Evolutionary conservation across 2,797 vertebrate genomes (phyloP).

Genomic region (Sternotherus odoratus): DNA sequence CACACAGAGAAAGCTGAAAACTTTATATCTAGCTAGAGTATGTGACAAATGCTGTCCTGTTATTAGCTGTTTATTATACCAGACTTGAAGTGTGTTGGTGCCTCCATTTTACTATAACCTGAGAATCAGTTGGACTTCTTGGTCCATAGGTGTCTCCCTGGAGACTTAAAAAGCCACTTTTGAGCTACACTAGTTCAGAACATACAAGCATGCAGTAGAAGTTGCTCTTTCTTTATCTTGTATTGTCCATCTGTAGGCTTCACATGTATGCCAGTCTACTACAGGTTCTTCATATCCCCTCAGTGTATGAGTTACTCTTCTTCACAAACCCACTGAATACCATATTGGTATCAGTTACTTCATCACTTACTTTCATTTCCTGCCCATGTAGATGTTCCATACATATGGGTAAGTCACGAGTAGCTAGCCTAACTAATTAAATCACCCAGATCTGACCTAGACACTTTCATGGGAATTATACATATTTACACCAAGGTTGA

Average conservation of each 20-base stretch:
- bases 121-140: not conserved
- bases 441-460: not conserved
- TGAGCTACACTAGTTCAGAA: not conserved
- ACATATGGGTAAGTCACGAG: not conserved
- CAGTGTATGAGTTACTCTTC: not conserved
- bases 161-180: not conserved
- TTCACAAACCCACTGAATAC: not conserved
- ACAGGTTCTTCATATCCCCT: not conserved
- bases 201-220: not conserved
- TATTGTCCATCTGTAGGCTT: not conserved
- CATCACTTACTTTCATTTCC: not conserved
- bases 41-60: not conserved
- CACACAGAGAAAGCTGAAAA: not conserved
- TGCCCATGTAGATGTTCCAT: not conserved
- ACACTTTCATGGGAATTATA: not conserved
- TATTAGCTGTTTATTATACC: constrained; percentile 32
- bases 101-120: not conserved
- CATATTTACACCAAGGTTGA: not conserved
- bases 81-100: constrained; percentile 26
- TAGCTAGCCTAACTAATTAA: not conserved
- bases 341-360: not conserved
- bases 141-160: not conserved
- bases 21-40: constrained; percentile 49
- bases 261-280: not conserved
- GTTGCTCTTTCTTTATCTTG: not conserved